Evolutionary conservation across 2,797 vertebrate species (phyloP), one percentile per base, ranked within the genome.

Genomic region (Cuculus canorus): DNA sequence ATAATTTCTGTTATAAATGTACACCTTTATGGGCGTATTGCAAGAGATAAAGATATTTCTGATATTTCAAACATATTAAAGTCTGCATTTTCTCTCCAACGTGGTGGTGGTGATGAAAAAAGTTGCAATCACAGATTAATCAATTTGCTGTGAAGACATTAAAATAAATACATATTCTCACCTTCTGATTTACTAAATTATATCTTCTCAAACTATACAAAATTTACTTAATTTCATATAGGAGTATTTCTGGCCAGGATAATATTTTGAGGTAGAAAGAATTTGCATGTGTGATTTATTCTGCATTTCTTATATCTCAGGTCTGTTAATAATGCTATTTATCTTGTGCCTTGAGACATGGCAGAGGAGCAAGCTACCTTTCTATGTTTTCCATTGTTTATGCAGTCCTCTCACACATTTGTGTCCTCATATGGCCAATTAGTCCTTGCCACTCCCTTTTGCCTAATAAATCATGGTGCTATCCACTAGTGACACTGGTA

Each of bases 381-480:
- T 88, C 53, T 43, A 7, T 37, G 11, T 45, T 81, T 27, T 47
- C 24, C 23, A 7, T 88, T 82, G 72, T 86, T 97, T 64, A 48
- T 76, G 32, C 48, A 94, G 96, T 97, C 93, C 61, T 91, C 57
- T 90, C 87, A 92, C 88, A 83, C 5, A 11, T 6, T 48, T 78
- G 17, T 88, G 85, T 94, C 85, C 93, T 93, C 70, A 19, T 73
- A 33, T 73, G 87, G 88, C 88, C 65, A 94, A 63, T 90, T 94
- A 96, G 94, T 82, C 78, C 80, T 94, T 82, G 82, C 89, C 95
- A 59, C 47, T 94, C 85, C 71, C 89, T 77, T 95, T 97, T 95
- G 84, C 81, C 85, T 96, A 84, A 95, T 96, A 96, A 95, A 97
- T 97, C 93, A 93, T 70, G 59, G 45, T 82, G 94, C 80, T 96